Conservation (phyloP, 2,797 vertebrate species). For the Craterocephalus amniculus region DNA sequence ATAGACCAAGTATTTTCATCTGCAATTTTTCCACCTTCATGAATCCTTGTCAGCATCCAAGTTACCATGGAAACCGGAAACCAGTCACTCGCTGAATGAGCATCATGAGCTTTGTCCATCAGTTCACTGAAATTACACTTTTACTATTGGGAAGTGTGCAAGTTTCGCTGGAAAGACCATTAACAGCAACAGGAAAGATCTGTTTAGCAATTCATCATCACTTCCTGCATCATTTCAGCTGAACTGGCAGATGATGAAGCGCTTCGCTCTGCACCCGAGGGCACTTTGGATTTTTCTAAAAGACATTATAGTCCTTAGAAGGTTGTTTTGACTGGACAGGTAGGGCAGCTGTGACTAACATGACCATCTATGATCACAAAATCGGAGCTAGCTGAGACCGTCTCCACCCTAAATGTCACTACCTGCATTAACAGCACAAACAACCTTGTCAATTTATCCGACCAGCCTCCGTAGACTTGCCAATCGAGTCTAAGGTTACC, state of each 20-base stretch:
- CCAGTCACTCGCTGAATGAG: background rate
- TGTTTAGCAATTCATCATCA: conserved; percentile 7
- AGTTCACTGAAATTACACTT: conserved; percentile 3
- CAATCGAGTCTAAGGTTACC: background rate
- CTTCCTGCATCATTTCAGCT: conserved; percentile 35
- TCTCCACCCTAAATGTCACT: conserved; percentile 3
- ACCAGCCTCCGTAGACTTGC: background rate
- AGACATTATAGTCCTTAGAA: background rate
- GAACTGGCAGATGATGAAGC: background rate
- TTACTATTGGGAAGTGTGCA: background rate
- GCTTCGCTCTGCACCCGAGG: background rate
- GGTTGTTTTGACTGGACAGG: conserved; percentile 4
- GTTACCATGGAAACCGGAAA: conserved; percentile 59
- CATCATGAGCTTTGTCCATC: background rate
- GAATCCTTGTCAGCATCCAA: conserved; percentile 16
- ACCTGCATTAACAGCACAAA: background rate
- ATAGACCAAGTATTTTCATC: background rate
- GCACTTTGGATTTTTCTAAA: background rate
- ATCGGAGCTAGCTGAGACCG: background rate
- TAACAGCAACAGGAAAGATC: conserved; percentile 12
- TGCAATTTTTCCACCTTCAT: conserved; percentile 3
- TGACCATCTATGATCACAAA: conserved; percentile 1
- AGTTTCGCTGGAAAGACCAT: background rate
- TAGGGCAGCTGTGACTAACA: conserved; percentile 16
- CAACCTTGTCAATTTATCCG: background rate